Conservation (phyloP, 2,113 vertebrate species). For the Cryptomyrus ogoouensis region DNA sequence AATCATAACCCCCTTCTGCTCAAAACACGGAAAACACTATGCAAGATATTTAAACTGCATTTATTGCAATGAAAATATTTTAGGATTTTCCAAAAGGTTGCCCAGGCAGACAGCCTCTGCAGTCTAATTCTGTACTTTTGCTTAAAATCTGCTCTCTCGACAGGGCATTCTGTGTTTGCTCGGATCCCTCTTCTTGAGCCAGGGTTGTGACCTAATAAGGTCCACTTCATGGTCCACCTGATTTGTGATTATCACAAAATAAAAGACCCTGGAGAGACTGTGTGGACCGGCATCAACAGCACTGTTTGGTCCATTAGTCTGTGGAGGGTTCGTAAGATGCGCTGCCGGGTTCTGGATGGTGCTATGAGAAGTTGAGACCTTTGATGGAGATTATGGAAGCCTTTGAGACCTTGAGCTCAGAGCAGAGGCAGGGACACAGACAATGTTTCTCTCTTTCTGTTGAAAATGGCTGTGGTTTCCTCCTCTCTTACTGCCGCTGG, state of each 20-base stretch:
- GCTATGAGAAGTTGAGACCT: not conserved
- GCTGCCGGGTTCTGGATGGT: not conserved
- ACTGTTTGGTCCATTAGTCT: not conserved
- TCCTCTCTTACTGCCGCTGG: slow-evolving; percentile 66
- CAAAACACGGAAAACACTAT: not conserved
- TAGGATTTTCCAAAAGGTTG: not conserved
- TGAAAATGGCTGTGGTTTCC: slow-evolving; percentile 60
- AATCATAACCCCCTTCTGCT: not conserved
- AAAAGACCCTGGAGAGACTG: not conserved
- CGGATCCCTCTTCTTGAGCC: not conserved
- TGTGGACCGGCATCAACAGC: not conserved
- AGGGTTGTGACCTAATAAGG: not conserved
- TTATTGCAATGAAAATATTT: not conserved
- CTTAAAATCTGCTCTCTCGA: not conserved
- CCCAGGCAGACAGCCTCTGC: not conserved
- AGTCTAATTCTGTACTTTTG: not conserved
- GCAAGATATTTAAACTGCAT: not conserved
- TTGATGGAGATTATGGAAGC: not conserved
- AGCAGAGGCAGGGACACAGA: slow-evolving; percentile 58
- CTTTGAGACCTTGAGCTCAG: slow-evolving; percentile 27
- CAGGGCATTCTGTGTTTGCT: not conserved
- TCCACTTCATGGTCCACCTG: not conserved
- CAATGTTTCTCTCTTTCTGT: slow-evolving; percentile 63
- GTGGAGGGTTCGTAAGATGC: not conserved
- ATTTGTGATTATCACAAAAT: not conserved